A percentile compares a stretch with the other conserved stretches of the same genome.
phyloP scores from a whole-genome alignment of 2,888 invertebrate species.

The Eupithecia pulchellata region DNA sequence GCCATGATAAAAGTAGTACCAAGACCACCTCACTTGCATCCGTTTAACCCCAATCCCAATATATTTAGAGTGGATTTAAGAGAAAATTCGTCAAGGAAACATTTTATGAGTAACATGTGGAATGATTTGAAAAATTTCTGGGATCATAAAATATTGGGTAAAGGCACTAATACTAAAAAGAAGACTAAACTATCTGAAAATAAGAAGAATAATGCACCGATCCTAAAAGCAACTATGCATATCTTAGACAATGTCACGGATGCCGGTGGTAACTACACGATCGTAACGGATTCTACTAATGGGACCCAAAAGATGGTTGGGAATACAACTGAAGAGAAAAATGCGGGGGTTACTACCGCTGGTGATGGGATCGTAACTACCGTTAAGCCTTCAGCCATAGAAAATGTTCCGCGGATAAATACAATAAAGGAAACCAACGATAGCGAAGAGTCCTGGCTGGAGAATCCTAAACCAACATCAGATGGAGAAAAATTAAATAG shows the following conservation, averaged over 20 bases:
- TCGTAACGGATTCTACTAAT: neutral
- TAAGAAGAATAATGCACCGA: neutral
- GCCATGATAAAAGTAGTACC: neutral
- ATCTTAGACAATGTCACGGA: neutral
- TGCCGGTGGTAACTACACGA: neutral
- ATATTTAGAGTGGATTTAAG: neutral
- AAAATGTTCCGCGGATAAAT: neutral
- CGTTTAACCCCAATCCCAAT: neutral
- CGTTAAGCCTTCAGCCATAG: neutral
- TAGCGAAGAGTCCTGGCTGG: neutral
- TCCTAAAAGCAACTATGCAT: neutral
- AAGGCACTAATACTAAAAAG: neutral
- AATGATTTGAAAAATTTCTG: neutral
- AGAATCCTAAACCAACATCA: neutral
- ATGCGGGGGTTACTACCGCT: neutral
- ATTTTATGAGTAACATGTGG: neutral
- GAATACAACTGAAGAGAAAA: neutral
- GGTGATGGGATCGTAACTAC: neutral
- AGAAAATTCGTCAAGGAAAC: neutral
- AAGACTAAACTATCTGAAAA: neutral
- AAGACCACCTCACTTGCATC: neutral
- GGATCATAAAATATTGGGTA: neutral
- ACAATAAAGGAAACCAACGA: neutral
- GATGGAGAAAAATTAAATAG: neutral
- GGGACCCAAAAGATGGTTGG: neutral